Evolutionary conservation across 2,888 invertebrate genomes (phyloP).

Genomic region (Petrolisthes manimaculis): DNA sequence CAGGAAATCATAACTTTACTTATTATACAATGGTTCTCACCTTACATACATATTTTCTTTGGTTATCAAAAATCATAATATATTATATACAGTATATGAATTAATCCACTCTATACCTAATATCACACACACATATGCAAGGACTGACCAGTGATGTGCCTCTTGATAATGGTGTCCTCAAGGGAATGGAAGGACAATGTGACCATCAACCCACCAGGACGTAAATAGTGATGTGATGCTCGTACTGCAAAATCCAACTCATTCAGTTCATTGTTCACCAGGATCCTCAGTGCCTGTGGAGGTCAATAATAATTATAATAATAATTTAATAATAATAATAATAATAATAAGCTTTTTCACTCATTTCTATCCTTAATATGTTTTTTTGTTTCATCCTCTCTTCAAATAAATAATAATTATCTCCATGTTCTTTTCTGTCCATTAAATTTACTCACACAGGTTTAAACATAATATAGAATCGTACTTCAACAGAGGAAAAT

Average conservation of each 20-base stretch:
- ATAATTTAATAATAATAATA: too few species aligned
- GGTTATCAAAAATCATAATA: neutral
- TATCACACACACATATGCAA: neutral
- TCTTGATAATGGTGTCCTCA: conserved; percentile 93
- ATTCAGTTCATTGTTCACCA: conserved; percentile 96
- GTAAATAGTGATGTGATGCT: conserved; percentile 81
- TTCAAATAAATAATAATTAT: too few species aligned
- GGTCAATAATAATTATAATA: too few species aligned
- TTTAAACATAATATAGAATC: neutral
- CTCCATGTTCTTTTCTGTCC: too few species aligned
- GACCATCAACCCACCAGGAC: conserved; percentile 82
- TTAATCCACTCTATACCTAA: neutral
- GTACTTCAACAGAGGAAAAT: neutral
- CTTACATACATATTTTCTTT: too few species aligned
- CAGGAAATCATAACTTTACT: too few species aligned
- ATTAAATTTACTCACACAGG: neutral
- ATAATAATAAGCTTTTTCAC: too few species aligned
- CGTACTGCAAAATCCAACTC: conserved; percentile 91
- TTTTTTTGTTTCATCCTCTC: too few species aligned
- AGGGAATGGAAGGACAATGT: conserved; percentile 92
- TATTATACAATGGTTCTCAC: too few species aligned
- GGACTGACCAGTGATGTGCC: conserved; percentile 73
- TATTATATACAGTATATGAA: neutral
- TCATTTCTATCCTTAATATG: too few species aligned
- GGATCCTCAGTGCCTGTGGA: conserved; percentile 87